These are phyloP conservation scores for Prostheceraeus crozeri DNA, from an alignment of 2,888 invertebrate genomes.

Conservation along the genomic window DNA sequence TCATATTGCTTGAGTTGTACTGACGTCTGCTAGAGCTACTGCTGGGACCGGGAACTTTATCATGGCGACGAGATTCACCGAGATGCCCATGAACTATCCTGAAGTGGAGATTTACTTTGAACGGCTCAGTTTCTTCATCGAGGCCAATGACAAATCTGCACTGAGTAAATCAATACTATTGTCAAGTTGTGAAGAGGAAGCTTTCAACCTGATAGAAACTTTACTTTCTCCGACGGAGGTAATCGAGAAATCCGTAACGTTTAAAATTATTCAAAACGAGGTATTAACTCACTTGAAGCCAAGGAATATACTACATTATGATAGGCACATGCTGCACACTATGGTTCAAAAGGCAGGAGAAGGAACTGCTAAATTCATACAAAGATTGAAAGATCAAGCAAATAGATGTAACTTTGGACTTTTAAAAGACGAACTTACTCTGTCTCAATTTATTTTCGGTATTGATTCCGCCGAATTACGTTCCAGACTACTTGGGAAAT, in stretches of 20 bases:
- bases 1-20: too few relatives aligned
- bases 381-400: slow-evolving; percentile 5
- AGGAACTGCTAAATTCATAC: background rate
- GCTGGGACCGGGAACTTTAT: too few relatives aligned
- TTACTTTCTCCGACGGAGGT: background rate
- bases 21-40: too few relatives aligned
- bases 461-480: background rate
- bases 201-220: slow-evolving; percentile 1
- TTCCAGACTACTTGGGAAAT: background rate
- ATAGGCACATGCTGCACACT: slow-evolving; percentile 1
- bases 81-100: too few relatives aligned
- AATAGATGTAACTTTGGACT: background rate
- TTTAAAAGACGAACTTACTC: background rate
- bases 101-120: too few relatives aligned
- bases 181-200: background rate
- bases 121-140: too few relatives aligned
- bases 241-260: background rate
- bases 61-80: too few relatives aligned
- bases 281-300: background rate
- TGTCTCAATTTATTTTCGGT: slow-evolving; percentile 11
- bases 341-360: slow-evolving; percentile 9
- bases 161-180: background rate
- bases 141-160: too few relatives aligned
- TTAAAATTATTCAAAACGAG: slow-evolving; percentile 3
- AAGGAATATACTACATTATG: slow-evolving; percentile 6